Conservation (phyloP, 2,888 invertebrate species). For the Eustalomyia histrio region DNA sequence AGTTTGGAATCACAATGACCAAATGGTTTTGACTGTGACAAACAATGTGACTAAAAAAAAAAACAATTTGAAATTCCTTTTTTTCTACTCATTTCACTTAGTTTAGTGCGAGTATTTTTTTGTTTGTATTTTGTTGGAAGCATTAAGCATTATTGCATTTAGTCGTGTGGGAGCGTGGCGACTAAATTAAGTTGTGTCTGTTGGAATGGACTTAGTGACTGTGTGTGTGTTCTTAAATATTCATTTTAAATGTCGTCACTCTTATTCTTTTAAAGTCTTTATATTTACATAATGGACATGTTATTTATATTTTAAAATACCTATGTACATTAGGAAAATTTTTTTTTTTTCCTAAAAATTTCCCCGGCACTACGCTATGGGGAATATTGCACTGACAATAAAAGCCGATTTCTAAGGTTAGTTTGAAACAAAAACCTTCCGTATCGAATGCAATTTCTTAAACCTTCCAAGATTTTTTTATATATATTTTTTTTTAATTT, state of each 20-base stretch:
- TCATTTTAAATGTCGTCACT: slow-evolving; percentile 28
- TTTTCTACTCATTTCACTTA: slow-evolving; percentile 28
- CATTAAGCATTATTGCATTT: slow-evolving; percentile 31
- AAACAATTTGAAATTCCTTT: slow-evolving; percentile 29
- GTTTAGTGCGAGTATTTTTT: not conserved
- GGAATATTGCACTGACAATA: no score
- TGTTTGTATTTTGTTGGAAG: slow-evolving; percentile 28
- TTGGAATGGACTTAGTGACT: not conserved
- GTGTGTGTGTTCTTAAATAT: slow-evolving; percentile 22
- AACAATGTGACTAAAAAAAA: slow-evolving; percentile 26
- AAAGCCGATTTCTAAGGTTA: no score
- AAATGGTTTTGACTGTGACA: slow-evolving; percentile 42
- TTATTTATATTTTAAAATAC: slow-evolving; percentile 3
- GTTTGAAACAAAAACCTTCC: no score
- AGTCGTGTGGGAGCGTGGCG: slow-evolving; percentile 21
- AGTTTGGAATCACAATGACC: slow-evolving; percentile 19
- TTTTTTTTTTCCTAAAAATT: no score
- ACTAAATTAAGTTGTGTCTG: slow-evolving; percentile 2
- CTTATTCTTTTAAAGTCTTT: slow-evolving; percentile 7
- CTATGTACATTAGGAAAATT: no score
- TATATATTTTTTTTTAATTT: no score
- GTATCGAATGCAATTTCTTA: no score
- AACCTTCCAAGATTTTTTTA: no score
- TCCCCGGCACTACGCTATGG: no score
- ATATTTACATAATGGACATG: slow-evolving; percentile 21